Percentiles rank a stretch among this genome's conserved stretches.
Evolutionary conservation across 2,888 invertebrate species (phyloP).

Genomic region (Drosophila paramelanica): DNA sequence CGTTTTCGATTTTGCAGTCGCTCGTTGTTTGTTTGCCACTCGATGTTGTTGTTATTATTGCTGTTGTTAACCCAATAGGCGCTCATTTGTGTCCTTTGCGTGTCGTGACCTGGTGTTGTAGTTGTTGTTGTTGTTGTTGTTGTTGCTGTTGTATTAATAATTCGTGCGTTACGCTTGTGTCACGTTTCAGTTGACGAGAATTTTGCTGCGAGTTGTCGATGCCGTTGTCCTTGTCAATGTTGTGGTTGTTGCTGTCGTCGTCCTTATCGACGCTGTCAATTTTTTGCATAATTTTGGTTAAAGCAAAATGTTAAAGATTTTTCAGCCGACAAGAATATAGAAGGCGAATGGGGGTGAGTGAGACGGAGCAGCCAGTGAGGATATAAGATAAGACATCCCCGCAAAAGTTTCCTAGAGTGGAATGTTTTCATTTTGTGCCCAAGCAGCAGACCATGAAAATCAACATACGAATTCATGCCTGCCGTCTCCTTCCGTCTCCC

Average conservation of each 20-base stretch:
- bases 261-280: constrained; percentile 42
- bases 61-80: constrained; percentile 66
- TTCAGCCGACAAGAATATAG: constrained; percentile 12
- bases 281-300: constrained; percentile 67
- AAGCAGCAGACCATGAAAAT: constrained; percentile 78
- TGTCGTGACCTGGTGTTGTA: constrained; percentile 17
- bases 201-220: constrained; percentile 42
- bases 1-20: constrained; percentile 67
- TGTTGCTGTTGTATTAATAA: constrained; percentile 64
- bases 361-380: constrained; percentile 23
- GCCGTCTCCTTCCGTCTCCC: constrained; percentile 1
- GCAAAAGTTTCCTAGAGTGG: constrained; percentile 53
- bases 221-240: constrained; percentile 20
- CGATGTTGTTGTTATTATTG: constrained; percentile 24
- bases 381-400: constrained; percentile 71
- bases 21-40: constrained; percentile 27
- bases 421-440: constrained; percentile 79
- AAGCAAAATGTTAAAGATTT: constrained; percentile 61
- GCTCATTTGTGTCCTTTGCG: constrained; percentile 55
- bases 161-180: constrained; percentile 75
- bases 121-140: constrained; percentile 13
- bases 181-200: constrained; percentile 64
- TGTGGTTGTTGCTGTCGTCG: constrained; percentile 36
- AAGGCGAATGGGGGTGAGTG: not conserved
- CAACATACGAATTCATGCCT: constrained; percentile 65